Conservation (phyloP, 2,888 invertebrate genomes). For the Theristus sp. region DNA sequence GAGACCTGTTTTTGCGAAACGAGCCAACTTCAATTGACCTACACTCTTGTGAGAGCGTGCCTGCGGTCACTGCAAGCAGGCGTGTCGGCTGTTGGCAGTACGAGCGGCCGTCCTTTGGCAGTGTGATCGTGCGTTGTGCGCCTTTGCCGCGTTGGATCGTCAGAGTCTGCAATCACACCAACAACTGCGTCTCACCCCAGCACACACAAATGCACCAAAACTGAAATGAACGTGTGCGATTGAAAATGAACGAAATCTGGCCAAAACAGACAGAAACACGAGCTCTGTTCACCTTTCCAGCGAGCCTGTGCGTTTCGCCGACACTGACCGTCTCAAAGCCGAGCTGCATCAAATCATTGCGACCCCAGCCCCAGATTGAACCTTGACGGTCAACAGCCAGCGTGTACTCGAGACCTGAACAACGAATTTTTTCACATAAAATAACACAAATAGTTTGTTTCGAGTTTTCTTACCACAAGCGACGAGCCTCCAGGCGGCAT, state of each 20-base stretch:
- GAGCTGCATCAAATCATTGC: conserved; percentile 48
- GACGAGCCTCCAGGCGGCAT: conserved; percentile 10
- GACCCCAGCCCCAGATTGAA: conserved; percentile 55
- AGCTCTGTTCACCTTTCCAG: background rate
- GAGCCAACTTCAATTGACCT: too few relatives aligned
- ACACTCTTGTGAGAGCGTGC: too few relatives aligned
- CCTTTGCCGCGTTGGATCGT: conserved; percentile 2
- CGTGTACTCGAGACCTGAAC: conserved; percentile 51
- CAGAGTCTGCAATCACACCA: too few relatives aligned
- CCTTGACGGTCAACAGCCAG: conserved; percentile 46
- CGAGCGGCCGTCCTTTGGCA: conserved; percentile 3
- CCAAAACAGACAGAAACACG: too few relatives aligned
- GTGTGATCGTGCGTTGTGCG: conserved; percentile 1
- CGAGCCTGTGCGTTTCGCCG: background rate
- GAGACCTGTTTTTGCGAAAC: too few relatives aligned
- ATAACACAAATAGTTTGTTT: background rate
- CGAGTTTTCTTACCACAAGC: too few relatives aligned
- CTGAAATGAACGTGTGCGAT: background rate
- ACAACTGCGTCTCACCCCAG: background rate
- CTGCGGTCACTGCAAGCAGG: background rate
- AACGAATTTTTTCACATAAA: background rate
- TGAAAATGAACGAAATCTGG: too few relatives aligned
- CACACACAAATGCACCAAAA: background rate
- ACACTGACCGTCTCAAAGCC: conserved; percentile 6
- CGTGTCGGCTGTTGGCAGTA: conserved; percentile 1